Evolutionary conservation across 2,888 invertebrate species (phyloP).

Genomic region (Andrena marginata): DNA sequence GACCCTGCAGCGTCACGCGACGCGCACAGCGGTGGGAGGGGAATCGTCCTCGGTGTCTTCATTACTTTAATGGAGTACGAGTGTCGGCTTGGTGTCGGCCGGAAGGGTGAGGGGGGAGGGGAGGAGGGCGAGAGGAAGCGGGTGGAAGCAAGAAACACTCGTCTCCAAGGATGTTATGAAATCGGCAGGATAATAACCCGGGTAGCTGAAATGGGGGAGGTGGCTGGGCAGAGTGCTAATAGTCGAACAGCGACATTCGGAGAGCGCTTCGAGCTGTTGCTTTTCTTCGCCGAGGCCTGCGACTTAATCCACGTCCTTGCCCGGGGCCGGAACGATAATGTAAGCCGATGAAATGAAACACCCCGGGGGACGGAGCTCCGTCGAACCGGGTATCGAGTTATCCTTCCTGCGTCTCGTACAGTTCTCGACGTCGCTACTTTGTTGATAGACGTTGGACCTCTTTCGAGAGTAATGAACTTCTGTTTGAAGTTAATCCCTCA

Average conservation of each 20-base stretch:
- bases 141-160: slow-evolving; percentile 59
- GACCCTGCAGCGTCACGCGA: slow-evolving; percentile 71
- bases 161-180: slow-evolving; percentile 77
- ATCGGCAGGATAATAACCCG: slow-evolving; percentile 78
- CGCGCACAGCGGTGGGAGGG: slow-evolving; percentile 20
- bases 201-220: slow-evolving; percentile 32
- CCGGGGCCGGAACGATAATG: slow-evolving; percentile 26
- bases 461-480: not conserved
- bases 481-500: not conserved
- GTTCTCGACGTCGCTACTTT: not conserved
- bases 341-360: slow-evolving; percentile 55
- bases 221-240: slow-evolving; percentile 58
- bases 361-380: slow-evolving; percentile 13
- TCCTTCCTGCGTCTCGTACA: not conserved
- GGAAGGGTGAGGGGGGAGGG: slow-evolving; percentile 56
- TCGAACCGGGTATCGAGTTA: slow-evolving; percentile 2
- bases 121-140: slow-evolving; percentile 41
- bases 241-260: slow-evolving; percentile 62
- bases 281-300: slow-evolving; percentile 56
- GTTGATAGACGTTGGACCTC: not conserved
- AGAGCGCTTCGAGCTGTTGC: slow-evolving; percentile 57
- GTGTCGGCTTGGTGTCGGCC: slow-evolving; percentile 49
- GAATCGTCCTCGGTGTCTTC: slow-evolving; percentile 79
- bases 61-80: slow-evolving; percentile 84
- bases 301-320: slow-evolving; percentile 54